phyloP scores from a whole-genome alignment of 2,888 invertebrate species.

The Cybosia mesomella region DNA sequence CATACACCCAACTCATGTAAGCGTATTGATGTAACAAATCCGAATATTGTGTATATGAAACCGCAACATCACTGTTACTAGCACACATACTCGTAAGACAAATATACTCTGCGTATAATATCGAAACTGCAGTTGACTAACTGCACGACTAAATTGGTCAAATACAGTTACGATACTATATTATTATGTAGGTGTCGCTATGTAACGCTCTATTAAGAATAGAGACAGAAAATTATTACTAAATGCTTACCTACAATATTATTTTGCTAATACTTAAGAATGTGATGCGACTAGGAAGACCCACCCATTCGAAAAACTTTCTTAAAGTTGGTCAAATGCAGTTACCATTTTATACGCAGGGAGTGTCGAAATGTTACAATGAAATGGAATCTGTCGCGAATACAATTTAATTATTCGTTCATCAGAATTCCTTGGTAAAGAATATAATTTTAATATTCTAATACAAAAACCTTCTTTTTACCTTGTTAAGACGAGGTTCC shows the following conservation, averaged over 20 bases:
- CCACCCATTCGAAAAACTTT: not conserved
- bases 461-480: not conserved
- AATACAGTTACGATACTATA: not conserved
- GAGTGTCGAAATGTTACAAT: not conserved
- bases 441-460: not conserved
- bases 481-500: no score
- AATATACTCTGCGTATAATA: not conserved
- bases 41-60: not conserved
- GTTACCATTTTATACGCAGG: not conserved
- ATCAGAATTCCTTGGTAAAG: no score
- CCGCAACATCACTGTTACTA: not conserved
- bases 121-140: not conserved
- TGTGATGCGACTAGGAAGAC: not conserved
- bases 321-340: not conserved
- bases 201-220: not conserved
- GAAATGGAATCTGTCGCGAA: not conserved
- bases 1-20: not conserved
- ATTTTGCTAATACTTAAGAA: not conserved
- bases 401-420: not conserved
- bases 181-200: not conserved
- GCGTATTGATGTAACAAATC: not conserved
- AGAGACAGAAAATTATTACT: not conserved
- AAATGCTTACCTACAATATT: not conserved
- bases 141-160: not conserved
- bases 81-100: no score